These are phyloP conservation scores for Aphis craccivora DNA, from an alignment of 1,140 invertebrate species.

Conservation along the genomic window DNA sequence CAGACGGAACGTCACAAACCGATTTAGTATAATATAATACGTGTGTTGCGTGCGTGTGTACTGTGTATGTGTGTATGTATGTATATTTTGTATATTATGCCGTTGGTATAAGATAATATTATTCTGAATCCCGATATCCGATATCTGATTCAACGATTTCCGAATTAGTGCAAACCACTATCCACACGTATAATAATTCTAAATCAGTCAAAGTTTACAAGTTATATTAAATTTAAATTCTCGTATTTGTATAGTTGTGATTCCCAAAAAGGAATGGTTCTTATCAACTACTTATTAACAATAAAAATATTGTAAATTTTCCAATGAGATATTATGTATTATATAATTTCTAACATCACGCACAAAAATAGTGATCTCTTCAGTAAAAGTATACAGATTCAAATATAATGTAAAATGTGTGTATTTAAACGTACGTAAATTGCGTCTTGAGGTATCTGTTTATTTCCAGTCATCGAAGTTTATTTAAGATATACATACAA, in stretches of 20 bases:
- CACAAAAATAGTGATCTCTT: background rate
- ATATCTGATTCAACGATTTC: background rate
- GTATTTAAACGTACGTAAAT: no score
- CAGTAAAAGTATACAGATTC: background rate
- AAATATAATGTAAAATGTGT: background rate
- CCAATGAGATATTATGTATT: background rate
- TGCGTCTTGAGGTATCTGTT: no score
- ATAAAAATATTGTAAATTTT: background rate
- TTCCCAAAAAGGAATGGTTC: background rate
- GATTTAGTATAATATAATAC: background rate
- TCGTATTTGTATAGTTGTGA: background rate
- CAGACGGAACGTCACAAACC: background rate
- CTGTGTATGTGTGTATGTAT: background rate
- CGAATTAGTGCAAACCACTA: background rate
- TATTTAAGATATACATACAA: no score
- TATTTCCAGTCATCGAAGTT: no score
- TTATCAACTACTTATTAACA: background rate
- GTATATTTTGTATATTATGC: background rate
- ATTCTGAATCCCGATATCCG: background rate
- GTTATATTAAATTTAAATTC: background rate
- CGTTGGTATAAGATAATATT: background rate
- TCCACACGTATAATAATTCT: background rate
- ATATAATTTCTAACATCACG: background rate
- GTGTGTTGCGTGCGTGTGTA: background rate
- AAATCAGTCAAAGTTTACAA: background rate